phyloP scores from a whole-genome alignment of 2,888 invertebrate species.

The Ariolimax columbianus region DNA sequence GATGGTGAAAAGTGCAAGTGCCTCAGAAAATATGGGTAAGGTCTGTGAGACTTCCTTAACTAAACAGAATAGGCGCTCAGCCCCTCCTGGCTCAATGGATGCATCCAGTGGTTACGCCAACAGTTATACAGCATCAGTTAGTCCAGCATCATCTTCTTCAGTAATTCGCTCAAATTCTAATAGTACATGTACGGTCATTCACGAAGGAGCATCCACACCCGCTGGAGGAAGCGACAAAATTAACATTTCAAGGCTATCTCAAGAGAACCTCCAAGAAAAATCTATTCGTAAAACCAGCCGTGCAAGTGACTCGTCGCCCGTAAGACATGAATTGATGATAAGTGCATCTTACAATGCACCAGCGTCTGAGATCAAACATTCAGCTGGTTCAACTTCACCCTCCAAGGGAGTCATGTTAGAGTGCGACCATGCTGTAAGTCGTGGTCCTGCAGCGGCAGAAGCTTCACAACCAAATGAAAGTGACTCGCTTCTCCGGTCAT shows the following conservation, averaged over 20 bases:
- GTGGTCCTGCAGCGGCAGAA: neutral
- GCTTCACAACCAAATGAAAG: conserved; percentile 9
- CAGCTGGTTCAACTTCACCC: neutral
- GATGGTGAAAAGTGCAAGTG: conserved; percentile 42
- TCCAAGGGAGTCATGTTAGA: neutral
- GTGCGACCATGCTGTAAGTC: neutral
- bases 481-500: conserved; percentile 30
- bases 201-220: conserved; percentile 4
- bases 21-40: conserved; percentile 32
- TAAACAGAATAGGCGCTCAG: conserved; percentile 30
- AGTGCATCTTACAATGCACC: too few species aligned
- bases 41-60: conserved; percentile 5
- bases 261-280: neutral
- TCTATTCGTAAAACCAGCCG: neutral
- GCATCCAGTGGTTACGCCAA: neutral
- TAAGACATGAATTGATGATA: neutral
- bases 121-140: neutral
- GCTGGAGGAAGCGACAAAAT: neutral
- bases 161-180: conserved; percentile 4
- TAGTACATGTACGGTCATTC: conserved; percentile 22
- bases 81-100: conserved; percentile 20
- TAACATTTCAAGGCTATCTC: neutral
- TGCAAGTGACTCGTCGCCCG: neutral
- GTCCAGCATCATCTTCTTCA: neutral
- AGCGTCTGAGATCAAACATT: neutral